Base-by-base conservation (phyloP, 2,888 invertebrate genomes). In the Eilema sororculum region DNA sequence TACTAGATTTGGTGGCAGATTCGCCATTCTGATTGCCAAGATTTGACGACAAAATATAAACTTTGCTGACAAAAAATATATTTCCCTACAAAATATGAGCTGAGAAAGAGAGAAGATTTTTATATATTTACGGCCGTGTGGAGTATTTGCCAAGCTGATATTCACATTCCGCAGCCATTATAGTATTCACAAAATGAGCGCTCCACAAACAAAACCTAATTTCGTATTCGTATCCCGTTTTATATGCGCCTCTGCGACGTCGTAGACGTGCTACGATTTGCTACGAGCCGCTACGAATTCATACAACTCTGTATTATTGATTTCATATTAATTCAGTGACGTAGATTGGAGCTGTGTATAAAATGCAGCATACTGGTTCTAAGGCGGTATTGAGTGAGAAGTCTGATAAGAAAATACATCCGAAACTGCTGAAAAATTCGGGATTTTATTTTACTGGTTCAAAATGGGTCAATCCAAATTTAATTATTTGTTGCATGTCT, bases 191-290 rank as follows among this genome's bases (percentile, higher is more conserved):
- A 59, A 72, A 71, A 71, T 72, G 77, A 79, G 74, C 66, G 73
- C 70, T 74, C 71, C 68, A 68, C 67, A 72, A 74, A 75, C 66
- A 76, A 75, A 67, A 63, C 68, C 68, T 75, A 74, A 75, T 78
- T 81, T 65, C 9, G 71, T 78, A 79, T 79, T 78, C 78, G 65
- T 56, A 67, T 66, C 66, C 67, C 72, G 76, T 76, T 79, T 77
- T 72, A 77, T 78, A 72, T 79, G 76, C 69, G 65, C 69, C 63
- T 73, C 81, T 78, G 77, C 78, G 78, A 74, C 68, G 33, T 76
- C 75, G 80, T 80, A 79, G 81, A 78, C 81, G 79, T 84, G 84
- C 84, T 81, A 82, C 84, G 78, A 69, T 66, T 74, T 56, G 63
- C 72, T 75, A 72, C 73, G 66, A 68, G 63, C 13, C 25, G 25